Evolutionary conservation across 2,888 invertebrate species (phyloP).

Genomic region (Deroplatys truncata): DNA sequence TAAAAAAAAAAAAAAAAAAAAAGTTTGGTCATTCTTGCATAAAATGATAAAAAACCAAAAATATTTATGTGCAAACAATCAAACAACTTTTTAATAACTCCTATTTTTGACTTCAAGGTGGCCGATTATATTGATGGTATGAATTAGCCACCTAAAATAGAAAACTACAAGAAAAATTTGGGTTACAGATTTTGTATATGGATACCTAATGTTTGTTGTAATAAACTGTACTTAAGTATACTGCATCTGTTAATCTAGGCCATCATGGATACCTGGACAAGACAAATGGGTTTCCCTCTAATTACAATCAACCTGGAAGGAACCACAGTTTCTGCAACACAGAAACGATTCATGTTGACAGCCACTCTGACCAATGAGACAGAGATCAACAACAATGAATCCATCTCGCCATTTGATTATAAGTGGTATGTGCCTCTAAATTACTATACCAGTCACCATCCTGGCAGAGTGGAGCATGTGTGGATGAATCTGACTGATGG

Average conservation of each 20-base stretch:
- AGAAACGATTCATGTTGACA: constrained; percentile 49
- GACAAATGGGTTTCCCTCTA: constrained; percentile 78
- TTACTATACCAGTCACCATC: constrained; percentile 64
- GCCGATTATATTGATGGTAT: too few species aligned
- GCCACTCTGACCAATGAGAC: constrained; percentile 48
- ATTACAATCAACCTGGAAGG: constrained; percentile 61
- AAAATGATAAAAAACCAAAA: too few species aligned
- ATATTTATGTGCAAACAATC: too few species aligned
- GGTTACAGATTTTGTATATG: too few species aligned
- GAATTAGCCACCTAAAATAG: too few species aligned
- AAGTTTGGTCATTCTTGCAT: too few species aligned
- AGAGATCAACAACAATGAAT: constrained; percentile 31
- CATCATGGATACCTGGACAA: constrained; percentile 77
- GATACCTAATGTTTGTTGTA: too few species aligned
- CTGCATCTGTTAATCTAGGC: constrained; percentile 41
- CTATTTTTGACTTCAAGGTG: too few species aligned
- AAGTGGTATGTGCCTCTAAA: constrained; percentile 79
- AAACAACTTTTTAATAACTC: too few species aligned
- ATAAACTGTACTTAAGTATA: too few species aligned
- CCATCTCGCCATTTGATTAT: constrained; percentile 53
- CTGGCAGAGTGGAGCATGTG: constrained; percentile 53
- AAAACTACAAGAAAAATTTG: too few species aligned
- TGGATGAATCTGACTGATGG: constrained; percentile 82
- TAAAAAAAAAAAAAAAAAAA: too few species aligned
- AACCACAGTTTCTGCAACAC: constrained; percentile 53